Conservation (phyloP, 2,113 vertebrate genomes). For the Phalacrocorax carbo region DNA sequence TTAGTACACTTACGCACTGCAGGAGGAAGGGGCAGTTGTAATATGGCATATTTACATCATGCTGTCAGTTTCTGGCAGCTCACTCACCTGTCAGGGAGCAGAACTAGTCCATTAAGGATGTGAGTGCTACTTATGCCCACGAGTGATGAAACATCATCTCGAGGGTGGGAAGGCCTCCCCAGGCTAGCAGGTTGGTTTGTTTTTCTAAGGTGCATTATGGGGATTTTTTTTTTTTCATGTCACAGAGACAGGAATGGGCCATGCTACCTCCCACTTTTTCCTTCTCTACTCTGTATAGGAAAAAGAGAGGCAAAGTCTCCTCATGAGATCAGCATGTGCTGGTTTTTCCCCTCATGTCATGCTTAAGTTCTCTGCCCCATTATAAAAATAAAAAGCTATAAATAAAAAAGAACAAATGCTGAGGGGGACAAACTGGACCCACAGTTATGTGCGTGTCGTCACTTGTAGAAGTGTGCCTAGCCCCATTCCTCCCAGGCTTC, state of each 20-base stretch:
- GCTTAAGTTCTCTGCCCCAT: constrained; percentile 23
- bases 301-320: neutral
- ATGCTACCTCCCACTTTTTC: neutral
- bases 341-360: constrained; percentile 33
- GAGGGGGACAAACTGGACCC: constrained; percentile 43
- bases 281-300: neutral
- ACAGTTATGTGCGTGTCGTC: constrained; percentile 49
- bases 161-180: constrained; percentile 25
- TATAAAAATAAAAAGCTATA: constrained; percentile 69
- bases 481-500: constrained; percentile 60
- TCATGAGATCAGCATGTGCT: constrained; percentile 33
- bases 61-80: constrained; percentile 57
- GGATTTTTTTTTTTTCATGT: neutral
- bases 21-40: constrained; percentile 55
- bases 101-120: constrained; percentile 28
- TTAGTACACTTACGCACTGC: constrained; percentile 46
- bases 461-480: constrained; percentile 40
- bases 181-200: constrained; percentile 42
- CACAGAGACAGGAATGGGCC: neutral
- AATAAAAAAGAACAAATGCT: constrained; percentile 68
- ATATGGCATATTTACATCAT: constrained; percentile 55
- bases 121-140: constrained; percentile 17
- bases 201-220: constrained; percentile 34
- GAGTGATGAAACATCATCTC: constrained; percentile 41
- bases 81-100: neutral